phyloP scores from a whole-genome alignment of 1,140 invertebrate species.

The Maniola jurtina region DNA sequence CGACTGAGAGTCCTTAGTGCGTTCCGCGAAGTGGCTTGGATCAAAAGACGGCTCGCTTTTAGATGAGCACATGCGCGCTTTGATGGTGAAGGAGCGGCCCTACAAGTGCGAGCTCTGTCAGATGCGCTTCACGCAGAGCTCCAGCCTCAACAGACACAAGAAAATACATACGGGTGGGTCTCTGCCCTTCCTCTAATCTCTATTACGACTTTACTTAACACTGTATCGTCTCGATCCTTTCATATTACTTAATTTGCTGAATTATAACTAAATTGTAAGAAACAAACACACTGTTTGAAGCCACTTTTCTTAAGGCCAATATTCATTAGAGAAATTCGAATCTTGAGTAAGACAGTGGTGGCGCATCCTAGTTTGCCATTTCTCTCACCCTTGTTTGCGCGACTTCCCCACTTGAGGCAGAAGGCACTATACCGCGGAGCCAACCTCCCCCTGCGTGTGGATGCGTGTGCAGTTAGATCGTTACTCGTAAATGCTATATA shows the following conservation, averaged over 20 bases:
- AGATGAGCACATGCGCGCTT: slow-evolving; percentile 79
- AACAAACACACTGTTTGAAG: not conserved
- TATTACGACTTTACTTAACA: not conserved
- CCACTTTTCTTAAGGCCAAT: not conserved
- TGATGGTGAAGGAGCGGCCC: slow-evolving; percentile 83
- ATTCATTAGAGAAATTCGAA: not conserved
- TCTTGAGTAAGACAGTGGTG: not conserved
- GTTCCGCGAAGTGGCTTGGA: slow-evolving; percentile 46
- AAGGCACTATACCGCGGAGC: slow-evolving; percentile 47
- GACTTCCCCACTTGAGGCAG: slow-evolving; percentile 51
- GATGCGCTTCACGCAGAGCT: slow-evolving; percentile 88
- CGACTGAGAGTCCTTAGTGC: slow-evolving; percentile 42
- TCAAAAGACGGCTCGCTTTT: slow-evolving; percentile 64
- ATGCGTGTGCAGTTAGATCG: slow-evolving; percentile 48
- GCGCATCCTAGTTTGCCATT: not conserved
- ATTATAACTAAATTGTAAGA: not conserved
- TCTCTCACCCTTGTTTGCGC: not conserved
- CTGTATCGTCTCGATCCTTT: not conserved
- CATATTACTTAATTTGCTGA: not conserved
- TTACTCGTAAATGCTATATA: slow-evolving; percentile 51
- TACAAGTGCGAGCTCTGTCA: slow-evolving; percentile 88
- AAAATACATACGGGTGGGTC: slow-evolving; percentile 87
- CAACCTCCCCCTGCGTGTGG: slow-evolving; percentile 69
- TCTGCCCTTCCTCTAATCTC: slow-evolving; percentile 30
- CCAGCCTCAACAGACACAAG: slow-evolving; percentile 90